phyloP scores from a whole-genome alignment of 2,888 invertebrate species.

The Troides aeacus region DNA sequence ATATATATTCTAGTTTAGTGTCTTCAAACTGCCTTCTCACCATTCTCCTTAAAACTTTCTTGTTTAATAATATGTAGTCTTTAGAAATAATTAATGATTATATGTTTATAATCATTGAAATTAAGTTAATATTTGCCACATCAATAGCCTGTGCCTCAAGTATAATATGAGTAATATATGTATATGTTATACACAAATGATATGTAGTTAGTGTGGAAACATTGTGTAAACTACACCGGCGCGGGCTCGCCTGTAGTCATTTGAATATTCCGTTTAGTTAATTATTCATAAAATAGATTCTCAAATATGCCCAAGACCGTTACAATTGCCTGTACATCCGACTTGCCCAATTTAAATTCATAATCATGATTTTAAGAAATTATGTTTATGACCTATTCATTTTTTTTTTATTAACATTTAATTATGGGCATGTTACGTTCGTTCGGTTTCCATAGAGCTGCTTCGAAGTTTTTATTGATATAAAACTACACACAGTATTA shows the following conservation, averaged over 20 bases:
- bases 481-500: background rate
- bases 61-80: too few relatives aligned
- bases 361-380: conserved; percentile 24
- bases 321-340: conserved; percentile 18
- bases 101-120: too few relatives aligned
- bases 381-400: conserved; percentile 28
- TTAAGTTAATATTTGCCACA: too few relatives aligned
- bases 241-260: background rate
- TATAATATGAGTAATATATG: too few relatives aligned
- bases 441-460: conserved; percentile 10
- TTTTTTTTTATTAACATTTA: conserved; percentile 29
- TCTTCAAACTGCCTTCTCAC: too few relatives aligned
- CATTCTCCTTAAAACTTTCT: too few relatives aligned
- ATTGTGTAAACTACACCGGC: background rate
- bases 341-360: conserved; percentile 26
- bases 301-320: conserved; percentile 15
- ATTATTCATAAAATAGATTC: conserved; percentile 4
- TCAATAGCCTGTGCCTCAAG: too few relatives aligned
- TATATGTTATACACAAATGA: too few relatives aligned
- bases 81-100: too few relatives aligned
- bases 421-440: conserved; percentile 28
- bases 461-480: background rate
- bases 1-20: too few relatives aligned
- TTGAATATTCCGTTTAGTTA: conserved; percentile 8
- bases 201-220: background rate